Conservation (phyloP, 2,888 invertebrate species). For the Mythimna loreyi region DNA sequence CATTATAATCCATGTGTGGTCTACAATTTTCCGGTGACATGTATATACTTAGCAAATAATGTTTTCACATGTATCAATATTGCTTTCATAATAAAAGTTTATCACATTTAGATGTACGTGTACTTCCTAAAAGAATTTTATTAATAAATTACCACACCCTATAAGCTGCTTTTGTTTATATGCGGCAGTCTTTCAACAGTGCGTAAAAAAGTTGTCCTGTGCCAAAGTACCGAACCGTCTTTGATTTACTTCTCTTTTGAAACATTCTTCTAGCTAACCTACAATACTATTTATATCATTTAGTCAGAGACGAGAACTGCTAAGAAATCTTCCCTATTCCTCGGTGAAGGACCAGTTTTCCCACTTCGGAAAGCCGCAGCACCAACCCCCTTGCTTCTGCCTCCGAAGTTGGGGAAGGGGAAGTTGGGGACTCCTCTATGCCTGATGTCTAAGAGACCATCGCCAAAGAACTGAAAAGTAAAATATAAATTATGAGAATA, state of each 20-base stretch:
- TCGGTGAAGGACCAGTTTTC: slow-evolving; percentile 64
- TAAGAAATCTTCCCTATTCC: slow-evolving; percentile 78
- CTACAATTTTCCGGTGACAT: too few relatives aligned
- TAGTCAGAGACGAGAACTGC: slow-evolving; percentile 83
- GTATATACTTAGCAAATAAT: too few relatives aligned
- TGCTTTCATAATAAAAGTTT: background rate
- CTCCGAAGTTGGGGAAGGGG: slow-evolving; percentile 78
- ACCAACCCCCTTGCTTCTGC: slow-evolving; percentile 78
- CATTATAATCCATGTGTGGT: too few relatives aligned
- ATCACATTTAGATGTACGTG: background rate
- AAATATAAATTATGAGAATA: background rate
- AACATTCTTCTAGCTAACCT: background rate
- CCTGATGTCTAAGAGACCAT: slow-evolving; percentile 81
- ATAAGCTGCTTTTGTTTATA: too few relatives aligned
- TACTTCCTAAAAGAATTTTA: too few relatives aligned
- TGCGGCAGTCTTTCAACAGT: background rate
- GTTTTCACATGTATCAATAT: background rate
- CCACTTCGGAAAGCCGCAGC: slow-evolving; percentile 79
- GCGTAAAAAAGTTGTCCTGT: background rate
- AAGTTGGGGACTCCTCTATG: slow-evolving; percentile 84
- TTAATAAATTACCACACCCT: background rate
- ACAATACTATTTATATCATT: slow-evolving; percentile 14
- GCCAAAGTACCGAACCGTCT: too few relatives aligned
- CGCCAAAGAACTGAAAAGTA: slow-evolving; percentile 78
- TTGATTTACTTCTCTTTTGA: background rate